A percentile compares a stretch with the other conserved stretches of the same genome.
Conservation (phyloP, 2,797 vertebrate species). For the Molossus molossus region DNA sequence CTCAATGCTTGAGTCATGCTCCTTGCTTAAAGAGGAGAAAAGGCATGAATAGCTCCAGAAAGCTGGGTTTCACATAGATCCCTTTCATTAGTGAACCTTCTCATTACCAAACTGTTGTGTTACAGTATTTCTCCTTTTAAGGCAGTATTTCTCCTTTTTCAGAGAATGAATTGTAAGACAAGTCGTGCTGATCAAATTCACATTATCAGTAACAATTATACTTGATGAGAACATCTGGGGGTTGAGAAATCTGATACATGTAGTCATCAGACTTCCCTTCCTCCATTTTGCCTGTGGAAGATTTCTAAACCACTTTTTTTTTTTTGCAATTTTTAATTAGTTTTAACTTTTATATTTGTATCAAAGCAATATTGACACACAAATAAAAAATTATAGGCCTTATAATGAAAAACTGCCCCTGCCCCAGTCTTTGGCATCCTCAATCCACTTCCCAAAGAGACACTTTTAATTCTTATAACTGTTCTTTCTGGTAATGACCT, state of each 20-base stretch:
- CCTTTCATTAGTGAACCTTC: conserved; percentile 77
- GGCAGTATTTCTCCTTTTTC: conserved; percentile 60
- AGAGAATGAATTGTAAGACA: conserved; percentile 42
- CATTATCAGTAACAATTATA: conserved; percentile 57
- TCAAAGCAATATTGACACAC: conserved; percentile 38
- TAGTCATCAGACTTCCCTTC: conserved; percentile 53
- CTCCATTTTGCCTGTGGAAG: conserved; percentile 67
- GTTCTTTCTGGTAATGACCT: conserved; percentile 2
- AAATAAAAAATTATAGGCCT: conserved; percentile 29
- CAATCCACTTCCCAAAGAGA: neutral
- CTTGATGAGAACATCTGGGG: conserved; percentile 63
- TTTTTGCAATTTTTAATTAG: conserved; percentile 16
- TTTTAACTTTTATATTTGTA: conserved; percentile 60
- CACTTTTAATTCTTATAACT: neutral
- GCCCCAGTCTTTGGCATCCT: neutral
- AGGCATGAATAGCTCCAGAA: conserved; percentile 71
- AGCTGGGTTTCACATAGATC: conserved; percentile 65
- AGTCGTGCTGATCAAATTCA: conserved; percentile 33
- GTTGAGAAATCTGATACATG: conserved; percentile 61
- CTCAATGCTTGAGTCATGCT: conserved; percentile 77
- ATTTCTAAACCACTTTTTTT: conserved; percentile 49
- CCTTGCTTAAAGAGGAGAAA: conserved; percentile 73
- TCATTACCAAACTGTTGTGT: conserved; percentile 72
- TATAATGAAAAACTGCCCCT: neutral
- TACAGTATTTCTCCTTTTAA: conserved; percentile 26